These are phyloP conservation scores for Dipodomys spectabilis DNA, from an alignment of 2,113 vertebrate species.

Conservation along the genomic window DNA sequence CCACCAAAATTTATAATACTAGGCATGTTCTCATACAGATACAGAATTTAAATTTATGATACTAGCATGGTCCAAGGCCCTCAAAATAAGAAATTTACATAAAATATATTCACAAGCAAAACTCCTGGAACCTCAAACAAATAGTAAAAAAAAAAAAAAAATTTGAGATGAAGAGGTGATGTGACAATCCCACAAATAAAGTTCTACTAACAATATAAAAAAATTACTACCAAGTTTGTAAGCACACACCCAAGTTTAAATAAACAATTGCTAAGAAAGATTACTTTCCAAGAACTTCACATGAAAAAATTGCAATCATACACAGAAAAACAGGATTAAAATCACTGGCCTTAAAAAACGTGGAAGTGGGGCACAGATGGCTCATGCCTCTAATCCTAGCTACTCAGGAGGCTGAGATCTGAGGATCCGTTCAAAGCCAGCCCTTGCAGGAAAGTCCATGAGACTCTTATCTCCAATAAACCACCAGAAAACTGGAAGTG, in stretches of 20 bases:
- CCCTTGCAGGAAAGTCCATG: too few species aligned
- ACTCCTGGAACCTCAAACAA: conserved; percentile 9
- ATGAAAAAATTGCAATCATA: neutral
- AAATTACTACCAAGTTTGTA: neutral
- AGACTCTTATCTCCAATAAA: too few species aligned
- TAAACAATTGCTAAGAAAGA: neutral
- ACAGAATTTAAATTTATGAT: conserved; percentile 32
- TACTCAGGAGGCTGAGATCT: too few species aligned
- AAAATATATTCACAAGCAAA: neutral
- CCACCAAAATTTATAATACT: neutral
- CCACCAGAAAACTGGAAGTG: too few species aligned
- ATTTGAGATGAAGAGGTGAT: neutral
- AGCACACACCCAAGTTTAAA: neutral
- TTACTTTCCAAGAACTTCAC: conserved; percentile 1
- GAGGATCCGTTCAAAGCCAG: too few species aligned
- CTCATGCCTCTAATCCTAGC: too few species aligned
- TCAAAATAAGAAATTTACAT: conserved; percentile 10
- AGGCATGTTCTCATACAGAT: neutral
- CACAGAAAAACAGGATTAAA: neutral
- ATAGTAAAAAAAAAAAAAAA: conserved; percentile 25
- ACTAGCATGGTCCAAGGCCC: neutral
- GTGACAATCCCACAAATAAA: neutral
- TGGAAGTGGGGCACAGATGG: too few species aligned
- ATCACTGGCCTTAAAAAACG: neutral
- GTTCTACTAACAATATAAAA: neutral